Percentiles rank a stretch among this genome's conserved stretches.
These are phyloP conservation scores for Metacarcinus magister DNA, from an alignment of 2,888 invertebrate species.

Conservation along the genomic window DNA sequence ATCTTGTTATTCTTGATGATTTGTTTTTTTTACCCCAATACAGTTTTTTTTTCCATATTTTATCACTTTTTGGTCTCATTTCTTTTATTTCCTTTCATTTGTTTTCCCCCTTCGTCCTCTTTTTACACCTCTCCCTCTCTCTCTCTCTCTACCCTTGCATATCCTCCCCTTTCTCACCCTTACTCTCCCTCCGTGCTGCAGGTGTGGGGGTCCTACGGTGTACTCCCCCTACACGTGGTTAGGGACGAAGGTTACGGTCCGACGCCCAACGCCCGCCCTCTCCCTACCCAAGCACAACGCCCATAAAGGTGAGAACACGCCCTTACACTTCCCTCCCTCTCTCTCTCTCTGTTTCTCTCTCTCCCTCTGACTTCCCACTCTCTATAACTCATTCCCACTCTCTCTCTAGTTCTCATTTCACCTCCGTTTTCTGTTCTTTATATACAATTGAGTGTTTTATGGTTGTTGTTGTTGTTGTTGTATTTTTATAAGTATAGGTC, in stretches of 20 bases:
- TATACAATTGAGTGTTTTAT: no score
- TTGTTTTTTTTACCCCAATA: neutral
- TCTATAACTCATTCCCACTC: neutral
- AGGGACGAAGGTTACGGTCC: conserved; percentile 83
- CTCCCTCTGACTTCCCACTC: neutral
- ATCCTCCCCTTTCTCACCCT: neutral
- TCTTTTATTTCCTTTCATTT: neutral
- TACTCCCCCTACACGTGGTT: conserved; percentile 83
- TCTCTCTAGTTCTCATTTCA: neutral
- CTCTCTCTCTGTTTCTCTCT: neutral
- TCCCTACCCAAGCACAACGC: conserved; percentile 82
- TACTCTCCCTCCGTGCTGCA: conserved; percentile 22
- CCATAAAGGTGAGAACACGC: conserved; percentile 62
- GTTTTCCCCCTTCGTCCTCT: neutral
- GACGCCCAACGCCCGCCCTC: conserved; percentile 82
- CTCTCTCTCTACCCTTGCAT: neutral
- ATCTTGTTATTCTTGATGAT: neutral
- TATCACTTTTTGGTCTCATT: no score
- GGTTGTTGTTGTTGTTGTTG: no score
- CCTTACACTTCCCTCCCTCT: neutral
- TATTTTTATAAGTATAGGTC: no score
- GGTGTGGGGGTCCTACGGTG: conserved; percentile 82
- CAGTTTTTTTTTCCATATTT: neutral
- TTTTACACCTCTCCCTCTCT: neutral
- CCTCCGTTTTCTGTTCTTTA: neutral